These are phyloP conservation scores for Dallia pectoralis DNA, from an alignment of 2,797 vertebrate genomes.

Conservation along the genomic window DNA sequence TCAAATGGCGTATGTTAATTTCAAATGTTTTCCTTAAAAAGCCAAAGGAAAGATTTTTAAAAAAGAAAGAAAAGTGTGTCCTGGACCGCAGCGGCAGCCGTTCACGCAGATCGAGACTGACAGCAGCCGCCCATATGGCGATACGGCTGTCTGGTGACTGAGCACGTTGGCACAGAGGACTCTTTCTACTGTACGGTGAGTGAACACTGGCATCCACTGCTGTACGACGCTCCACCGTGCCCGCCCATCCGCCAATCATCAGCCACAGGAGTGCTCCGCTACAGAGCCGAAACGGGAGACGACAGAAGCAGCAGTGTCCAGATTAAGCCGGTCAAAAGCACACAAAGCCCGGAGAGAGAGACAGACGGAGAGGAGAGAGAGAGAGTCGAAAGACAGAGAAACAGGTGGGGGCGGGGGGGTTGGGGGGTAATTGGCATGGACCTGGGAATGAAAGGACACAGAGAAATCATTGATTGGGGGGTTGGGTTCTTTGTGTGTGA, in stretches of 20 bases:
- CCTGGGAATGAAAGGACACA: constrained; percentile 38
- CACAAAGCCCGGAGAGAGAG: not conserved
- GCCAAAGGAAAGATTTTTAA: too few species aligned
- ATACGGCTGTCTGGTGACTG: not conserved
- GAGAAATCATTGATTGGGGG: constrained; percentile 41
- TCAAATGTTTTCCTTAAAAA: too few species aligned
- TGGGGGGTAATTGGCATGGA: constrained; percentile 41
- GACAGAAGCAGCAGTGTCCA: not conserved
- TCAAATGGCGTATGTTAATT: too few species aligned
- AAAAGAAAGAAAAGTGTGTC: too few species aligned
- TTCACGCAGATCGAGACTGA: not conserved
- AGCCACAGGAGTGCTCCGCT: not conserved
- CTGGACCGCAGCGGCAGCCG: not conserved
- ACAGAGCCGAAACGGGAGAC: not conserved
- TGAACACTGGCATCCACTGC: not conserved
- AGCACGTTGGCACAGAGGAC: not conserved
- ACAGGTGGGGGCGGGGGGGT: constrained; percentile 24
- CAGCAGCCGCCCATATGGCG: not conserved
- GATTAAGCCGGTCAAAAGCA: not conserved
- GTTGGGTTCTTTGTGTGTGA: constrained; percentile 23
- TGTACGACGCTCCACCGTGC: not conserved
- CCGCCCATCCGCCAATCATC: not conserved
- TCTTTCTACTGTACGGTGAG: not conserved
- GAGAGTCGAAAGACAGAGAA: constrained; percentile 39
- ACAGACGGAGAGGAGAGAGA: not conserved